Conservation (phyloP, 2,888 invertebrate genomes). For the Thymelicus acteon region DNA sequence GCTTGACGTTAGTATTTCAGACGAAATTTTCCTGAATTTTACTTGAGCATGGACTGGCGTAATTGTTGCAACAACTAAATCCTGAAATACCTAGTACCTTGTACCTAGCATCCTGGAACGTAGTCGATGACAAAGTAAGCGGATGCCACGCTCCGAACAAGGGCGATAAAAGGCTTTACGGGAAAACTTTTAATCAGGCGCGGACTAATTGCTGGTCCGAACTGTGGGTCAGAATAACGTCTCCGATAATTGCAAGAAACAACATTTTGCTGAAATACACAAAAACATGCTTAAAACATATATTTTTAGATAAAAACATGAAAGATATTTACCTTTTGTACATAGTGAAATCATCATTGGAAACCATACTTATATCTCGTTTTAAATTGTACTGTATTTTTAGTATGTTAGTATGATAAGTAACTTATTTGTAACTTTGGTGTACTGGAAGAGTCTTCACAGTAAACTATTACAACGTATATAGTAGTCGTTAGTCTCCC, state of each 20-base stretch:
- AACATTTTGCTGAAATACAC: background rate
- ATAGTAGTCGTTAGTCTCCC: too few species aligned
- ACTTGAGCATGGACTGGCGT: background rate
- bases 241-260: slow-evolving; percentile 1
- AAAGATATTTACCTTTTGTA: too few species aligned
- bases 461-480: too few species aligned
- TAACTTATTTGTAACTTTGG: too few species aligned
- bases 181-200: slow-evolving; percentile 21
- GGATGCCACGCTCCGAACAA: slow-evolving; percentile 14
- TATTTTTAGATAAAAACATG: too few species aligned
- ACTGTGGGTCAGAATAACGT: background rate
- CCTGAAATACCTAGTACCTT: background rate
- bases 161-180: slow-evolving; percentile 22
- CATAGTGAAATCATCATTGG: too few species aligned
- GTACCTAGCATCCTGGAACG: slow-evolving; percentile 2
- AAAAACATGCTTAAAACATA: too few species aligned
- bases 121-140: slow-evolving; percentile 24
- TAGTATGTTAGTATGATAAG: too few species aligned
- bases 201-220: slow-evolving; percentile 4
- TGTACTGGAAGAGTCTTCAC: too few species aligned
- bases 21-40: slow-evolving; percentile 7
- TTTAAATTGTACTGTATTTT: too few species aligned
- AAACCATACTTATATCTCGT: too few species aligned
- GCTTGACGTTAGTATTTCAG: slow-evolving; percentile 1
- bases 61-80: slow-evolving; percentile 5